Base-by-base conservation (phyloP, 2,797 vertebrate species). In the Halcyon smyrnensis region DNA sequence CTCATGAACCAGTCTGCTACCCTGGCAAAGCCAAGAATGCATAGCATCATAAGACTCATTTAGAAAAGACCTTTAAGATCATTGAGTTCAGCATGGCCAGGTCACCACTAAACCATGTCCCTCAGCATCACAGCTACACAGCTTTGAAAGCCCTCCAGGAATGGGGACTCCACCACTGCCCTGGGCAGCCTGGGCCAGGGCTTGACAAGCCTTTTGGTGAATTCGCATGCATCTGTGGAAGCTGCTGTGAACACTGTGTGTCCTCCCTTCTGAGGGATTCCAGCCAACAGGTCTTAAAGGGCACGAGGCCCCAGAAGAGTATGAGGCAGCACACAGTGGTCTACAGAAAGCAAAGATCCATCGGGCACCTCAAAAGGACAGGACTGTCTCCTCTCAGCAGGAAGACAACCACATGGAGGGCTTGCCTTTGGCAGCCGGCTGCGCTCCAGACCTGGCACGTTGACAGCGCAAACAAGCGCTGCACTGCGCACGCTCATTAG, bases 401-500 rank as follows among this genome's bases (percentile, higher is more conserved):
- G 92, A 95, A 83, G 87, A 73, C 84, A 78, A 79, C 37, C 23
- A 36, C 63, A 76, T 1, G 64, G 89, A 84, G 89, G 82, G 94
- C 74, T 74, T 15, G 39, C 84, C 79, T 43, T 34, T 28, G 60
- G 95, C 89, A 87, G 96, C 43, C 34, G 3, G 65, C 74, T 37
- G 80, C 28, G 57, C 93, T 97, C 94, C 30, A 54, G 96, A 75
- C 78, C 63, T 90, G 94, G 97, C 93, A 41, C 5, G 18, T 71
- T 63, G 95, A 91, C 97, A 97, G 93, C 74, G 88, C 87, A 84
- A 97, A 95, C 92, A 94, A 89, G 92, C 16, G 20, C 45, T 80
- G 95, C 94, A 91, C 94, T 87, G 89, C 50, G 57, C 92, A 95
- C 51, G 63, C 93, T 97, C 95, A 27, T 93, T 88, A 95, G 92